Evolutionary conservation across 2,113 vertebrate species (phyloP).

Genomic region (Pitta sordida): DNA sequence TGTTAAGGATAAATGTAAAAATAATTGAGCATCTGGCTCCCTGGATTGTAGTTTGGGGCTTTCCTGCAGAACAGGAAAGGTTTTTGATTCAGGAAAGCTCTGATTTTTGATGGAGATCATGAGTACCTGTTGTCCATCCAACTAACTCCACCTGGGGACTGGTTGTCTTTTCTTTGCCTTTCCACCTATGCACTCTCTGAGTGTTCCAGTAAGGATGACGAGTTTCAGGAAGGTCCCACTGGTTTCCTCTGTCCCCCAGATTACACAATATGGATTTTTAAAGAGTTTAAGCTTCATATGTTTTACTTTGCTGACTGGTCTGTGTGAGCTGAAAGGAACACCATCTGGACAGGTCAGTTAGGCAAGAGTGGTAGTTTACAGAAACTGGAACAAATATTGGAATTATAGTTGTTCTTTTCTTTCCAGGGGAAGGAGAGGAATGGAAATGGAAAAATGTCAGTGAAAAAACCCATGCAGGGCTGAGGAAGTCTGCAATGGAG

Average conservation of each 20-base stretch:
- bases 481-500: conserved; percentile 54
- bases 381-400: conserved; percentile 25
- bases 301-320: background rate
- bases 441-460: conserved; percentile 45
- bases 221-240: background rate
- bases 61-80: background rate
- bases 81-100: background rate
- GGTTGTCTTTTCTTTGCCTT: background rate
- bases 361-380: background rate
- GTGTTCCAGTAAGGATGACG: background rate
- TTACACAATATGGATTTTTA: background rate
- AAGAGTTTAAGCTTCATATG: background rate
- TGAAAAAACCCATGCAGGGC: background rate
- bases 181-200: background rate
- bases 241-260: background rate
- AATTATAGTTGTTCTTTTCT: background rate
- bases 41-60: background rate
- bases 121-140: background rate
- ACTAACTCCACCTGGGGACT: background rate
- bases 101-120: background rate
- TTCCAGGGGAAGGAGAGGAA: conserved; percentile 28
- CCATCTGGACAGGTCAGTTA: background rate
- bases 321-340: background rate
- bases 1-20: conserved; percentile 6
- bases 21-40: background rate